A percentile compares a stretch with the other conserved stretches of the same genome.
Conservation (phyloP, 2,797 vertebrate genomes). For the Manis javanica region DNA sequence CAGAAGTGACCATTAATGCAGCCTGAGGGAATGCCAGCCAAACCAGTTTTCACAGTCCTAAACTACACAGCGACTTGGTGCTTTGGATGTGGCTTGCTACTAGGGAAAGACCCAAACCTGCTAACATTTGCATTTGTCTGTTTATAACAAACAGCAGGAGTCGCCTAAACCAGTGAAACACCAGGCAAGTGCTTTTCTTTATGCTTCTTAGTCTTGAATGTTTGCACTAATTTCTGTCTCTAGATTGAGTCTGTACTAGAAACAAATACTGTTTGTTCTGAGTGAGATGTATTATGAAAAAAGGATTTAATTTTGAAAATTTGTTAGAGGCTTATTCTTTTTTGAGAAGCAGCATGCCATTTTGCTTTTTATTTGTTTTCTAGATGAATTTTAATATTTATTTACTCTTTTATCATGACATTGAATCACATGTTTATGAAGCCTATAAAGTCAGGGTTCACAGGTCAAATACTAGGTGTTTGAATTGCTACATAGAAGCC, state of each 20-base stretch:
- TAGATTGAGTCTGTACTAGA: slow-evolving; percentile 23
- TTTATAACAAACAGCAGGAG: slow-evolving; percentile 96
- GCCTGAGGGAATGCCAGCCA: background rate
- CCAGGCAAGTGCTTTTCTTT: slow-evolving; percentile 95
- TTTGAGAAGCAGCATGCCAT: slow-evolving; percentile 50
- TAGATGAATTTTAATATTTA: slow-evolving; percentile 10
- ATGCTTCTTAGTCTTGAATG: slow-evolving; percentile 79
- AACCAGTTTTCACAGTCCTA: background rate
- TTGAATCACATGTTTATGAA: slow-evolving; percentile 61
- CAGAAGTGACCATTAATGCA: background rate
- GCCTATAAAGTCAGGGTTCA: background rate
- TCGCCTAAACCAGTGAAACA: slow-evolving; percentile 97
- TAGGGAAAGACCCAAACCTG: slow-evolving; percentile 76
- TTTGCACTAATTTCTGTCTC: slow-evolving; percentile 64
- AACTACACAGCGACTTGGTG: background rate
- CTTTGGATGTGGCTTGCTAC: slow-evolving; percentile 80
- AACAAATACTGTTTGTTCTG: slow-evolving; percentile 4
- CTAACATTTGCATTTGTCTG: slow-evolving; percentile 94
- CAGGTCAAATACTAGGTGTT: background rate
- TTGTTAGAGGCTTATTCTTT: slow-evolving; percentile 31
- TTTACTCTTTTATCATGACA: slow-evolving; percentile 61
- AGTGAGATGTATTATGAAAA: background rate
- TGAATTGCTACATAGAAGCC: background rate
- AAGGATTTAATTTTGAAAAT: slow-evolving; percentile 9
- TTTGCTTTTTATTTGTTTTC: slow-evolving; percentile 64